Evolutionary conservation across 1,140 invertebrate genomes (phyloP), one percentile per base, ranked within the genome.

Genomic region (Drosophila tsacasi): DNA sequence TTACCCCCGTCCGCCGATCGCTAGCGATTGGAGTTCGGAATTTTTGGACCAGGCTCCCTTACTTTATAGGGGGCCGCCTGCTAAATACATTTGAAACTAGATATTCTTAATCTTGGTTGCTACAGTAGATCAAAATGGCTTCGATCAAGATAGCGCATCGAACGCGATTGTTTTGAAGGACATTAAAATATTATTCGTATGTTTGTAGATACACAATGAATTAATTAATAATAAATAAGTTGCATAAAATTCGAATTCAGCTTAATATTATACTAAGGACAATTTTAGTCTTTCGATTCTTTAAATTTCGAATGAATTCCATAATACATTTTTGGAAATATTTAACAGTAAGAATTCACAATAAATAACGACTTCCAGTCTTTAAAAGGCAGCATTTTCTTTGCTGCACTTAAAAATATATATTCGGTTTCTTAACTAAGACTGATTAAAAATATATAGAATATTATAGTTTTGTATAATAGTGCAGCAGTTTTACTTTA

Each of bases 31-130:
- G 63, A 27, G 44, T 63, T 90, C 84, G 84, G 84, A 89, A 89
- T 89, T 89, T 89, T 89, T 89, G 84, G 81, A 72, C 27, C 54
- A 73, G 84, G 57, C 66, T 60, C 78, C 81, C 81, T 89, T 89
- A 89, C 84, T 89, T 89, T 58, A 89, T 73, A 90, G 84, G 84
- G 78, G 21, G 84, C 86, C 84, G 85, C 39, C 59, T 76, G 12
- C 15, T 47, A 17, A 75, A 87, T 87, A 27, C 40, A 86, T 83
- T 8, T 1, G 3, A 44, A 21, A 15, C 2, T 7, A 37, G 6
- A 25, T 15, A 12, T 15, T 13, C 10, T 13, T 2, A 49, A 13
- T 2, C 8, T 52, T 13, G 8, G 7, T 21, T 32, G 13, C 7
- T 2, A 7, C 10, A 10, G 2, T 7, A 32, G 6, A 9, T 13